Evolutionary conservation across 30 jellyfish, hydroid and myxozoan genomes (phyloP).

Genomic region (Hydractinia symbiolongicarpus): DNA sequence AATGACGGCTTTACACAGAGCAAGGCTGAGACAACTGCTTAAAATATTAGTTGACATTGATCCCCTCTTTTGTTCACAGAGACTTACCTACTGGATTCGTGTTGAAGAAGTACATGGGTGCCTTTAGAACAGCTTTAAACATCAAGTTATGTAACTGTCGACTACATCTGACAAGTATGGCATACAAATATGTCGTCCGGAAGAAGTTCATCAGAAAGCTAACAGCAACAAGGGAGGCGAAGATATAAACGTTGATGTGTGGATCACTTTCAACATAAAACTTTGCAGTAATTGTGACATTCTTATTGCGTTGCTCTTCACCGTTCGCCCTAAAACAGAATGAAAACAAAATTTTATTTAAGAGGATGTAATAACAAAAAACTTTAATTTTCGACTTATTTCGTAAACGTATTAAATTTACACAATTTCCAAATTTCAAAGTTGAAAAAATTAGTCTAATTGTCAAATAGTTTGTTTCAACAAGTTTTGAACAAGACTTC

Average conservation of each 20-base stretch:
- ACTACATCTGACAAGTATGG: constrained; percentile 8
- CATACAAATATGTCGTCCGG: neutral
- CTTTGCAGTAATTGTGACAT: neutral
- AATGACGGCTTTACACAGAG: no score
- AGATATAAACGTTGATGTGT: neutral
- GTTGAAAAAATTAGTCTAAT: no score
- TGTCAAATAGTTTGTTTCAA: no score
- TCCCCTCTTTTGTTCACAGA: neutral
- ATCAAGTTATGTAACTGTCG: constrained; percentile 53
- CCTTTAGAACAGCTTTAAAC: constrained; percentile 60
- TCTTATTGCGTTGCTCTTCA: neutral
- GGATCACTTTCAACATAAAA: neutral
- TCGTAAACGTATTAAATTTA: no score
- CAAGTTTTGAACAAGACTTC: no score
- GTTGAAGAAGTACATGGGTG: constrained; percentile 75
- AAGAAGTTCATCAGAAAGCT: neutral
- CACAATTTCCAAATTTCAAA: no score
- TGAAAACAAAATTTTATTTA: no score
- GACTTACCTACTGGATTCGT: constrained; percentile 55
- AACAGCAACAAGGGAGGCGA: neutral
- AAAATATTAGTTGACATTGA: no score
- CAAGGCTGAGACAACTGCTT: no score
- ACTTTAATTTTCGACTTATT: no score
- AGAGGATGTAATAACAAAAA: no score
- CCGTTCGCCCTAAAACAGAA: no score